phyloP scores from a whole-genome alignment of 2,888 invertebrate genomes.

The Drosophila kambysellisi region DNA sequence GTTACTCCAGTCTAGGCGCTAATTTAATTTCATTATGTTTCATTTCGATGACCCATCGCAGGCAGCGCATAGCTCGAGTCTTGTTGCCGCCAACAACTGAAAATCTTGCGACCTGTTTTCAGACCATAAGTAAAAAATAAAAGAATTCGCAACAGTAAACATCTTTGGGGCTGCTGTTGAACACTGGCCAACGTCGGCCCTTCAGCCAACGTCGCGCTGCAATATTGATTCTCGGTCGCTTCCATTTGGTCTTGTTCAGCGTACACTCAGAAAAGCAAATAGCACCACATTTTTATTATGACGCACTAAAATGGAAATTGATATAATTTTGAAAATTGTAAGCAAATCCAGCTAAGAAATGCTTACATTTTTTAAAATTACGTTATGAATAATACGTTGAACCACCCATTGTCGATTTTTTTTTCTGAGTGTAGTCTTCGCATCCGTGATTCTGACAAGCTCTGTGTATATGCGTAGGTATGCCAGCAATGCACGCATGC shows the following conservation, averaged over 20 bases:
- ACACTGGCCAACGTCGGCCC: conserved; percentile 34
- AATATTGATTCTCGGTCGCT: conserved; percentile 12
- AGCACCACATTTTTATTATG: neutral
- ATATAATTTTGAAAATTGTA: too few species aligned
- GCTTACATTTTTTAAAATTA: neutral
- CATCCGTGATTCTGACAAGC: conserved; percentile 44
- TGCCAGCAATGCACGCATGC: conserved; percentile 83
- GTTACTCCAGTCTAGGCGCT: neutral
- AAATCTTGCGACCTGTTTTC: conserved; percentile 46
- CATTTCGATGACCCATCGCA: neutral
- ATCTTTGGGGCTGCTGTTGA: conserved; percentile 33
- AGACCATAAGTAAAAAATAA: conserved; percentile 41
- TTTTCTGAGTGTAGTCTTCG: conserved; percentile 5
- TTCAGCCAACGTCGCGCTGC: conserved; percentile 38
- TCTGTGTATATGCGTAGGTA: conserved; percentile 83
- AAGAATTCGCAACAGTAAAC: conserved; percentile 52
- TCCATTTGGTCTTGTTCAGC: conserved; percentile 7
- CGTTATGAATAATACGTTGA: neutral
- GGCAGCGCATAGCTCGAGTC: conserved; percentile 25
- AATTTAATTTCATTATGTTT: neutral
- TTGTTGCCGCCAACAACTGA: conserved; percentile 14
- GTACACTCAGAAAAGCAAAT: neutral
- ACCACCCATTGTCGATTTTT: conserved; percentile 29
- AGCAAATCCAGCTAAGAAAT: too few species aligned
- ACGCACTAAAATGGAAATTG: too few species aligned